phyloP scores from a whole-genome alignment of 2,113 vertebrate genomes.

The Bubalus kerabau region DNA sequence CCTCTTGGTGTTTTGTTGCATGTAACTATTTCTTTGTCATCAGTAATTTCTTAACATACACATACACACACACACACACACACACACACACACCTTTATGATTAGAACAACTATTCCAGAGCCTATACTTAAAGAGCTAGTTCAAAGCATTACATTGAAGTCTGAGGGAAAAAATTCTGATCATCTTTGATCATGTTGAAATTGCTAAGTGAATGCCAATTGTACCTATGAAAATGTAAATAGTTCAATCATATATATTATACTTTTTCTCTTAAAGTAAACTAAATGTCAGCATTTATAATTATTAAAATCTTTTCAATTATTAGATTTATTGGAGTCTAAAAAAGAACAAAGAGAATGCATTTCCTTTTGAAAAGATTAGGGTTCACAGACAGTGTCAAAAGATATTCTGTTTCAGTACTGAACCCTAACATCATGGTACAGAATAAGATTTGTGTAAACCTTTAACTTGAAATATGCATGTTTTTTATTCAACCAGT shows the following conservation, averaged over 20 bases:
- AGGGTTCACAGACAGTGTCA: background rate
- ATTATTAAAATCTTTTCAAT: background rate
- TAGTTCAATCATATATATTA: background rate
- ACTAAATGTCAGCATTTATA: background rate
- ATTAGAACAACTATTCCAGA: slow-evolving; percentile 34
- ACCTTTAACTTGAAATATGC: background rate
- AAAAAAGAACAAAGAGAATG: background rate
- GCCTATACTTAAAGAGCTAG: background rate
- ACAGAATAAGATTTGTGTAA: background rate
- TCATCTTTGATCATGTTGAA: background rate
- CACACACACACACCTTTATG: background rate
- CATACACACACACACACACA: background rate
- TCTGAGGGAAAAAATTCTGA: background rate
- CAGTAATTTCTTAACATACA: background rate
- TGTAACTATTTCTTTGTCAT: slow-evolving; percentile 48
- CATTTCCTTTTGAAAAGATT: background rate
- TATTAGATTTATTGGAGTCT: background rate
- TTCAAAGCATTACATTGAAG: background rate
- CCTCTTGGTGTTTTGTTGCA: slow-evolving; percentile 50
- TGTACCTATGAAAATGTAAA: background rate
- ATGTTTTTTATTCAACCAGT: background rate
- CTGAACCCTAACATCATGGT: background rate
- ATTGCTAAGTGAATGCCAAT: background rate
- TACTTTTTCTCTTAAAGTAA: background rate
- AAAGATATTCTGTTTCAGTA: background rate